Evolutionary conservation across 1,140 invertebrate genomes (phyloP).

Genomic region (Tigriopus japonicus): DNA sequence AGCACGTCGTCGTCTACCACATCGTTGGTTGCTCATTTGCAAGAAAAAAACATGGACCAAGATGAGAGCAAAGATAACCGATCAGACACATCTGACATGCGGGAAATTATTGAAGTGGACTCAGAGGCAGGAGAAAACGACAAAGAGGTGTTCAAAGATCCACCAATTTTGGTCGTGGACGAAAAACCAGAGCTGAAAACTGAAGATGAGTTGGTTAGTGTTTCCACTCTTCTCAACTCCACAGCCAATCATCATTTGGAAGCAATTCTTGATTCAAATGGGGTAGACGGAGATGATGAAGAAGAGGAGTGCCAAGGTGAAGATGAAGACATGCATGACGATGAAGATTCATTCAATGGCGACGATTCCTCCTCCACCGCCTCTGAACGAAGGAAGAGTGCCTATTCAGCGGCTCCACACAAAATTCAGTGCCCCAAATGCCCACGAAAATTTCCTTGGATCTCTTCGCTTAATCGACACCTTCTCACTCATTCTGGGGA

Average conservation of each 20-base stretch:
- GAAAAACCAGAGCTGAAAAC: neutral
- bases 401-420: conserved; percentile 82
- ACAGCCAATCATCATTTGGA: neutral
- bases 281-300: conserved; percentile 1
- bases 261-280: neutral
- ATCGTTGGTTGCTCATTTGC: neutral
- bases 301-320: neutral
- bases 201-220: neutral
- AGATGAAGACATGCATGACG: neutral
- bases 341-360: neutral
- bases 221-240: neutral
- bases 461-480: conserved; percentile 73
- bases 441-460: conserved; percentile 82
- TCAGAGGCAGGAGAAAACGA: conserved; percentile 16
- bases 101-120: conserved; percentile 33
- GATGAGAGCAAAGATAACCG: conserved; percentile 21
- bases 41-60: neutral
- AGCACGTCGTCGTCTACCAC: conserved; percentile 1
- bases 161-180: neutral
- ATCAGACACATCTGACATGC: neutral
- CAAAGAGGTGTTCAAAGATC: conserved; percentile 11
- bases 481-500: conserved; percentile 85
- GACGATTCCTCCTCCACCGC: conserved; percentile 12
- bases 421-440: conserved; percentile 74
- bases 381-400: conserved; percentile 64